Conservation (phyloP, 1,140 invertebrate species). For the Euwallacea similis region DNA sequence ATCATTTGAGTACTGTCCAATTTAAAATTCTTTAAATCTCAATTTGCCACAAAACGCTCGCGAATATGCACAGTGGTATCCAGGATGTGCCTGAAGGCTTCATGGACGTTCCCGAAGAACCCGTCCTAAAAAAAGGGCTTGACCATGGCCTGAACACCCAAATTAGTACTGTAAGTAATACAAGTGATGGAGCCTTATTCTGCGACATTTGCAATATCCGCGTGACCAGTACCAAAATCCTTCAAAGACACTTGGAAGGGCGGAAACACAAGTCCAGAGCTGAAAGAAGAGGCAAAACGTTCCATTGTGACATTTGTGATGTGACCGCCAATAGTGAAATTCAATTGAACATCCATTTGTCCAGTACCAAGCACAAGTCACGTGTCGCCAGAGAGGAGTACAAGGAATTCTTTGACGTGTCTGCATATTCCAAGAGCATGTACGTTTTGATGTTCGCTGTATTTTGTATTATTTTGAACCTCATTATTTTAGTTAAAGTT, state of each 20-base stretch:
- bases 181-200: constrained; percentile 26
- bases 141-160: constrained; percentile 1
- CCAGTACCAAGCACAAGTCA: constrained; percentile 50
- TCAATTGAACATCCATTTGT: constrained; percentile 51
- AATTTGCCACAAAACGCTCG: too few species aligned
- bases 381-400: constrained; percentile 47
- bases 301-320: constrained; percentile 50
- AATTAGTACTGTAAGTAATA: constrained; percentile 18
- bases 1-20: too few species aligned
- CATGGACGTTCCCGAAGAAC: constrained; percentile 5
- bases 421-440: constrained; percentile 43
- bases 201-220: constrained; percentile 51
- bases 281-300: constrained; percentile 50
- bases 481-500: constrained; percentile 49
- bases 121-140: constrained; percentile 8
- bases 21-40: too few species aligned
- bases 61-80: constrained; percentile 33
- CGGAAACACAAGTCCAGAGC: constrained; percentile 48
- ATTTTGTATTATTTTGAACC: constrained; percentile 50
- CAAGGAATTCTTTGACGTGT: constrained; percentile 38
- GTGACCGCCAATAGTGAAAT: constrained; percentile 51
- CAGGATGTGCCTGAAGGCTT: constrained; percentile 33
- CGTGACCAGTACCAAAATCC: constrained; percentile 49
- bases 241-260: constrained; percentile 50
- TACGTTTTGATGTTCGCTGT: constrained; percentile 49